These are phyloP conservation scores for Notarius lentiginosus DNA, from an alignment of 2,113 vertebrate genomes.

Conservation along the genomic window DNA sequence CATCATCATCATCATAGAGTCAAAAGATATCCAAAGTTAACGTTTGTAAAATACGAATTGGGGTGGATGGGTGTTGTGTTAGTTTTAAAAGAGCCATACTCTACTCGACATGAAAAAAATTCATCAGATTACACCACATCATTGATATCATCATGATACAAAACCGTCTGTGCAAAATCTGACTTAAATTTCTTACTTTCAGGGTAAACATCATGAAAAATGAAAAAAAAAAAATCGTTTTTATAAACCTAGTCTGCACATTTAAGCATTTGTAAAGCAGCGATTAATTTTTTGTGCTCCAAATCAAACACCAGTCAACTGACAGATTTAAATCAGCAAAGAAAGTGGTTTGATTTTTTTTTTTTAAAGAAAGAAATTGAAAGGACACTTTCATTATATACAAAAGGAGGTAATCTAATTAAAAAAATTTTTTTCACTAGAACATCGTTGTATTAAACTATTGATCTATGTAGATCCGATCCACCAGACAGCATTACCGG, in stretches of 20 bases:
- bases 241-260: conserved; percentile 23
- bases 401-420: neutral
- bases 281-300: conserved; percentile 22
- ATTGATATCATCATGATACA: conserved; percentile 2
- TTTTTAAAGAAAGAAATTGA: neutral
- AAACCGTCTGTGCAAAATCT: conserved; percentile 47
- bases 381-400: conserved; percentile 29
- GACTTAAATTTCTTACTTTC: conserved; percentile 12
- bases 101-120: conserved; percentile 9
- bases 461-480: neutral
- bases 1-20: neutral
- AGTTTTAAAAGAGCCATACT: conserved; percentile 4
- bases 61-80: neutral
- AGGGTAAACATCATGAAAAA: conserved; percentile 20
- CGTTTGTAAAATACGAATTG: neutral
- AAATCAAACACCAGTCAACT: neutral
- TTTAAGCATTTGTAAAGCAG: conserved; percentile 2
- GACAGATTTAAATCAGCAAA: conserved; percentile 27
- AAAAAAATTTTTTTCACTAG: neutral
- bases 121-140: neutral
- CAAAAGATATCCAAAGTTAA: conserved; percentile 13
- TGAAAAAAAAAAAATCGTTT: neutral
- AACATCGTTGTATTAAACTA: neutral
- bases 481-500: neutral
- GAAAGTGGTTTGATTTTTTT: neutral